phyloP scores from a whole-genome alignment of 2,113 vertebrate genomes.

The Toxostoma redivivum region DNA sequence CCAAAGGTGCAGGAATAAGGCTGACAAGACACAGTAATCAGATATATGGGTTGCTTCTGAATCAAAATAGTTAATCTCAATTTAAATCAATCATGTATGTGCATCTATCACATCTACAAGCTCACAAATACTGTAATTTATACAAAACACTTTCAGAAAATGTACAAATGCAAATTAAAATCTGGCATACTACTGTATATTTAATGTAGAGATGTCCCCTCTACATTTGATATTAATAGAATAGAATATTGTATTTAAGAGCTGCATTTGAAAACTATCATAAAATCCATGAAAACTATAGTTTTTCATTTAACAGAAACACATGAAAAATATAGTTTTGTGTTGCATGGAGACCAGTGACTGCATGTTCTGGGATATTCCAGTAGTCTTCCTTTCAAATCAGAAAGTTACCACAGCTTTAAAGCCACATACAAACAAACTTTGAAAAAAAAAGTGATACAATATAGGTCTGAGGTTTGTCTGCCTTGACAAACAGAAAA shows the following conservation, averaged over 20 bases:
- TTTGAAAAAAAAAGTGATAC: neutral
- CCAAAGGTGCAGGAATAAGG: neutral
- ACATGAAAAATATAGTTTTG: neutral
- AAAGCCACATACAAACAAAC: neutral
- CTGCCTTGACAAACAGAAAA: neutral
- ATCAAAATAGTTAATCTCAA: neutral
- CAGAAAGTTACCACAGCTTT: neutral
- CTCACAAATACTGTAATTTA: neutral
- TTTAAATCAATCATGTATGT: neutral
- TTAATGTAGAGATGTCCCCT: neutral
- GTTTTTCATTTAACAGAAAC: neutral
- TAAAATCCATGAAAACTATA: neutral
- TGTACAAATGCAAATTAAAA: neutral
- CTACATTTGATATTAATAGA: neutral
- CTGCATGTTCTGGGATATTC: neutral
- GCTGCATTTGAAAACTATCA: neutral
- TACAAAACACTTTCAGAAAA: neutral
- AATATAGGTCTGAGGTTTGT: neutral
- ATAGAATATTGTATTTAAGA: neutral
- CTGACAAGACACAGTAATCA: neutral
- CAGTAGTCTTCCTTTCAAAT: neutral
- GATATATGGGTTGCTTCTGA: neutral
- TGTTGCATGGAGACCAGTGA: neutral
- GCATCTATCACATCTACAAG: neutral
- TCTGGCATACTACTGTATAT: neutral